Percentiles rank a stretch among this genome's conserved stretches.
Conservation (phyloP, 2,888 invertebrate species). For the Chrysomela aeneicollis region DNA sequence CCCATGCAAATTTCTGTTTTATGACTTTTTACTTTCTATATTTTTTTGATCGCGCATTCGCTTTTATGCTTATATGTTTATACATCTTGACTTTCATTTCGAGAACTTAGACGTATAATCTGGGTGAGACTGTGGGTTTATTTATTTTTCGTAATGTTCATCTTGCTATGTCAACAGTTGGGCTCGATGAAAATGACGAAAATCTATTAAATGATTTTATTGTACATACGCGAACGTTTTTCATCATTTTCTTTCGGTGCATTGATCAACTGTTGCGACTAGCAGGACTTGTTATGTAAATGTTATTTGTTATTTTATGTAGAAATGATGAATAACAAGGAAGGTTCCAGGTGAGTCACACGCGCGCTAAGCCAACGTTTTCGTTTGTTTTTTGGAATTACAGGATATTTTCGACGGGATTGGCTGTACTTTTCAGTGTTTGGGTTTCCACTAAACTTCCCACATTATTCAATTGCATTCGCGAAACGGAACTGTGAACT, state of each 20-base stretch:
- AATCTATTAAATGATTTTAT: background rate
- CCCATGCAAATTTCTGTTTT: background rate
- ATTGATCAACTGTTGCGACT: constrained; percentile 5
- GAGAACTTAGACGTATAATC: background rate
- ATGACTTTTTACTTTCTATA: background rate
- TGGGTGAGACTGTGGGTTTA: background rate
- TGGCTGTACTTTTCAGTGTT: background rate
- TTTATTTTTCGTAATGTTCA: background rate
- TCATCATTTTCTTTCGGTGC: background rate
- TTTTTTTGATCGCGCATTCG: background rate
- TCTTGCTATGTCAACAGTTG: background rate
- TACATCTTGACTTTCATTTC: background rate
- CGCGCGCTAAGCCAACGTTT: background rate
- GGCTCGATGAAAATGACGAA: background rate
- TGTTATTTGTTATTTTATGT: constrained; percentile 27
- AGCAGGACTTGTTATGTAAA: constrained; percentile 15
- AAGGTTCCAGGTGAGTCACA: background rate
- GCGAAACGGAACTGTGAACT: too few relatives aligned
- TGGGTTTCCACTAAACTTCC: too few relatives aligned
- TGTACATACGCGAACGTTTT: background rate
- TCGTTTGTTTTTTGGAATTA: background rate
- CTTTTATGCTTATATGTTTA: background rate
- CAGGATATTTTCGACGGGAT: background rate
- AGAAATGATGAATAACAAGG: constrained; percentile 23
- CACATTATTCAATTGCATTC: too few relatives aligned